Percentiles rank a stretch among this genome's conserved stretches.
Evolutionary conservation across 2,797 vertebrate species (phyloP).

Genomic region (Eurystomus glaucurus): DNA sequence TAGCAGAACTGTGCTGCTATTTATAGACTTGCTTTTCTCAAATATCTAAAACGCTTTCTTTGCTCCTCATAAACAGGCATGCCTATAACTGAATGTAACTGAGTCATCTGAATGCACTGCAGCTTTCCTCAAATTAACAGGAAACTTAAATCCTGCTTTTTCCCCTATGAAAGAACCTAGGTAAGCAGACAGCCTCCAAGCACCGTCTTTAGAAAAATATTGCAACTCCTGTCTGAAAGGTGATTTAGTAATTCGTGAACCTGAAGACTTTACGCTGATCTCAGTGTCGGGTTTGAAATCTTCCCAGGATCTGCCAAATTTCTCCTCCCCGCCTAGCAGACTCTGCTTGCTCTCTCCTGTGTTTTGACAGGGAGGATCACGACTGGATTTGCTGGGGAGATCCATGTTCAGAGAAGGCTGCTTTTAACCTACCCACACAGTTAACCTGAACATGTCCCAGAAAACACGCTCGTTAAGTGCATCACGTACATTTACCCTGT

Average conservation of each 20-base stretch:
- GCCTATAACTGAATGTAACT: not conserved
- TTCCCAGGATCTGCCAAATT: not conserved
- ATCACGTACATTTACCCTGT: conserved; percentile 24
- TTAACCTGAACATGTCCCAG: not conserved
- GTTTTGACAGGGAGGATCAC: conserved; percentile 28
- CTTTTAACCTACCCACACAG: not conserved
- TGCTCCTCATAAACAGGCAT: not conserved
- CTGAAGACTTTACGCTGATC: not conserved
- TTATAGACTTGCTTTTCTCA: conserved; percentile 51
- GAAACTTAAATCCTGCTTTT: not conserved
- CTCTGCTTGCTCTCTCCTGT: not conserved
- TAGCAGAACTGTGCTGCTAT: conserved; percentile 32
- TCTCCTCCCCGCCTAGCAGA: conserved; percentile 24
- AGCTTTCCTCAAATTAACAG: not conserved
- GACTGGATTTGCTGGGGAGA: conserved; percentile 24
- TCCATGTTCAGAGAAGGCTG: not conserved
- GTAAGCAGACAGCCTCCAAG: not conserved
- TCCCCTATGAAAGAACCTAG: not conserved
- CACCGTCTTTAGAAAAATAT: not conserved
- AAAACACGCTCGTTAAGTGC: not conserved
- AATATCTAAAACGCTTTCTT: conserved; percentile 22
- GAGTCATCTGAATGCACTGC: conserved; percentile 14
- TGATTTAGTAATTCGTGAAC: not conserved
- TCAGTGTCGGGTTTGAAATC: not conserved
- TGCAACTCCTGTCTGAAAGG: not conserved